Evolutionary conservation across 2,113 vertebrate genomes (phyloP).

Genomic region (Climacteris rufus): DNA sequence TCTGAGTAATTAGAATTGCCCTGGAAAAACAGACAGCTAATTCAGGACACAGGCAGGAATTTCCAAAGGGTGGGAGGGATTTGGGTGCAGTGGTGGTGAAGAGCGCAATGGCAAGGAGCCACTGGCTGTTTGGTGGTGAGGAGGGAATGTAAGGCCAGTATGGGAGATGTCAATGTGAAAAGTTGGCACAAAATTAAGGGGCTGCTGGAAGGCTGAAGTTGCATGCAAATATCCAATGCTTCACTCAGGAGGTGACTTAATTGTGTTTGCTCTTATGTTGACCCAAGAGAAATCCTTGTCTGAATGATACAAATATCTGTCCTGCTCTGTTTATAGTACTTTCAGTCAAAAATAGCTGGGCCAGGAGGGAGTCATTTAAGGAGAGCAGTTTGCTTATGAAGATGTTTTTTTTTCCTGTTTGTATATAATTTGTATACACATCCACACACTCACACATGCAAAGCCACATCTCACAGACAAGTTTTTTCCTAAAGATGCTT

Average conservation of each 20-base stretch:
- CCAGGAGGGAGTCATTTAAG: background rate
- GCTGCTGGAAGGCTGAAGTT: background rate
- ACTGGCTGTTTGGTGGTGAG: background rate
- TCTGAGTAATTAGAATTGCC: background rate
- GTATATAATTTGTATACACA: background rate
- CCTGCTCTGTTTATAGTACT: constrained; percentile 3
- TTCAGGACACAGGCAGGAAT: background rate
- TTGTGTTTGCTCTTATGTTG: background rate
- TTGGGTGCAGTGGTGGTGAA: background rate
- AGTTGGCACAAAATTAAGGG: background rate
- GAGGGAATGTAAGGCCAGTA: background rate
- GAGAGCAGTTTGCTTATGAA: background rate
- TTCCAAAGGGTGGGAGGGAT: background rate
- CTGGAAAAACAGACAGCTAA: background rate
- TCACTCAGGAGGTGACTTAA: background rate
- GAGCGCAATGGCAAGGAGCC: background rate
- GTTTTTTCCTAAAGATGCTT: background rate
- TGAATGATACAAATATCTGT: background rate
- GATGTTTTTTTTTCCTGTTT: background rate
- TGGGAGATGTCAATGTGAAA: background rate
- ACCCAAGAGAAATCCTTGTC: background rate
- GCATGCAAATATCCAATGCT: background rate
- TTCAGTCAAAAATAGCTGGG: background rate
- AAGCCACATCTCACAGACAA: background rate
- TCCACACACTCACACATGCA: background rate